Base-by-base conservation (phyloP, 2,113 vertebrate genomes). In the Trematocara zebra region DNA sequence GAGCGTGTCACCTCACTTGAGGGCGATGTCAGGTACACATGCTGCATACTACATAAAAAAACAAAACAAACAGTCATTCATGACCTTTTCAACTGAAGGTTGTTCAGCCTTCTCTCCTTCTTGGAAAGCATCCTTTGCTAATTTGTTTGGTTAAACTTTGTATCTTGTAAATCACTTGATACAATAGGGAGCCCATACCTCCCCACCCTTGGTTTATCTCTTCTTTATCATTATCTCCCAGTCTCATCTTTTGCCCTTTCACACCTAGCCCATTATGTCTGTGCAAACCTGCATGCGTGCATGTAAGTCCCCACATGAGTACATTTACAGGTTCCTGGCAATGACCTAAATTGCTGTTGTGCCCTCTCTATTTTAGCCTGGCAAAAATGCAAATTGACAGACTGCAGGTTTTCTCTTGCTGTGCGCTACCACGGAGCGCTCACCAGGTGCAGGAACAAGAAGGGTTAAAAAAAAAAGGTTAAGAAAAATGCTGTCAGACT, bases 11-110 rank as follows among this genome's bases (percentile, higher is more conserved):
- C 94, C 5, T 96, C 96, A 23, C 97, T 99, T 49, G 97, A 99
- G 88, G 96, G 97, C 67, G 96, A 98, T 84, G 84, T 97, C 95
- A 97, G 97, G 99, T 99, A 97, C 2, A 12, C 7, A 44, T 11
- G 18, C 20, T 28, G 31, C 14, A 11, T 26, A 28, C 15, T 28
- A 11, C 42, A 18, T 42, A 2, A 6, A 74, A 67, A 67, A 28
- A 28, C 28, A 28, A 28, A 28, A 74, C 40, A 40, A 28, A 0
- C 5, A 15, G 14, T 74, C 42, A 47, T 44, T 49, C 42, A 7
- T 7, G 23, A 49, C 42, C 15, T 74, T 76, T 49, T 76, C 10
- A 76, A 11, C 42, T 11, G 9, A 76, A 76, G 14, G 12, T 76
- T 47, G 44, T 49, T 31, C 15, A 31, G 40, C 44, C 42, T 49